A percentile compares a stretch with the other conserved stretches of the same genome.
phyloP scores from a whole-genome alignment of 2,888 invertebrate species.

The Tinea semifulvella region DNA sequence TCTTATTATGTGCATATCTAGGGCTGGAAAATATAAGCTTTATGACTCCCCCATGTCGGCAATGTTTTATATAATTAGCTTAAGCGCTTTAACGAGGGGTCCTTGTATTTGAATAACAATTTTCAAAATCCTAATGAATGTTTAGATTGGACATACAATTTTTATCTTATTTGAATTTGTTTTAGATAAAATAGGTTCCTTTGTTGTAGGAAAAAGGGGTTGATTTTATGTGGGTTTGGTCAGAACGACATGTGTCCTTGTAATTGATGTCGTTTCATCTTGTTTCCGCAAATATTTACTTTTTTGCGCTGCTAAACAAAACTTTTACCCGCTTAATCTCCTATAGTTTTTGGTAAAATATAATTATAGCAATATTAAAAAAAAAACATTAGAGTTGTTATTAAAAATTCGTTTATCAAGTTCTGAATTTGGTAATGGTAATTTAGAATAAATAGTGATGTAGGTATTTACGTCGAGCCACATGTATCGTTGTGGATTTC shows the following conservation, averaged over 20 bases:
- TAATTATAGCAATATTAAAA: too few relatives aligned
- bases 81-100: constrained; percentile 55
- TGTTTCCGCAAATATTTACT: too few relatives aligned
- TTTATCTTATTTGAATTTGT: constrained; percentile 53
- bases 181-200: constrained; percentile 27
- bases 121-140: constrained; percentile 54
- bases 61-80: constrained; percentile 62
- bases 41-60: constrained; percentile 26
- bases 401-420: too few relatives aligned
- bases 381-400: too few relatives aligned
- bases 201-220: constrained; percentile 24
- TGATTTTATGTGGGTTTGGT: constrained; percentile 20
- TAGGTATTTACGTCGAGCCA: too few relatives aligned
- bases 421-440: too few relatives aligned
- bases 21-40: constrained; percentile 24
- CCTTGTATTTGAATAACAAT: constrained; percentile 36
- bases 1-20: constrained; percentile 48
- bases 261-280: constrained; percentile 24
- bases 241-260: constrained; percentile 53
- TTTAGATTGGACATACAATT: constrained; percentile 57
- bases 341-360: too few relatives aligned
- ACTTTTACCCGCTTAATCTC: too few relatives aligned
- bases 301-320: too few relatives aligned
- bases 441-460: too few relatives aligned
- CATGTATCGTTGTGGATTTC: too few relatives aligned